Conservation (phyloP, 2,888 invertebrate genomes). For the Amiota minor region DNA sequence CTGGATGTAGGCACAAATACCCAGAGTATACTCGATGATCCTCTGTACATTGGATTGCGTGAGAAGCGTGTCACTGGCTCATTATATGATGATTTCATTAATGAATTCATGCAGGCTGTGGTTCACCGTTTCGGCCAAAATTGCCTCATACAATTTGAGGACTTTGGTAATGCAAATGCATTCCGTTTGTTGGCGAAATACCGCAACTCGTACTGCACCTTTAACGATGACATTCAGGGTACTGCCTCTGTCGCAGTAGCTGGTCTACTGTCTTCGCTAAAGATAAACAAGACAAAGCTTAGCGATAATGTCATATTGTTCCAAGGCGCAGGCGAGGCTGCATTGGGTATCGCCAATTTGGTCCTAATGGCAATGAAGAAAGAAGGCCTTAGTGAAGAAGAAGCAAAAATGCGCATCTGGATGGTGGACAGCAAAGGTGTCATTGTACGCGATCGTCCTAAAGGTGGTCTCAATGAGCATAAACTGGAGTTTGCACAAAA, state of each 20-base stretch:
- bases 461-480: slow-evolving; percentile 85
- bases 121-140: slow-evolving; percentile 89
- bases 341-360: slow-evolving; percentile 93
- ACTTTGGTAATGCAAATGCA: slow-evolving; percentile 98
- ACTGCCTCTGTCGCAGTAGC: slow-evolving; percentile 97
- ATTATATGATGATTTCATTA: slow-evolving; percentile 93
- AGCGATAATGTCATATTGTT: slow-evolving; percentile 92
- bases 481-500: slow-evolving; percentile 88
- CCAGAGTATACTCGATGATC: slow-evolving; percentile 88
- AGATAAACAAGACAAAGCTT: slow-evolving; percentile 86
- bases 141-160: slow-evolving; percentile 94
- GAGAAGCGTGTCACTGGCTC: slow-evolving; percentile 88
- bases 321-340: slow-evolving; percentile 98
- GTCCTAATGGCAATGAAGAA: slow-evolving; percentile 93
- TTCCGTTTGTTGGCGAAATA: slow-evolving; percentile 94
- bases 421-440: slow-evolving; percentile 97
- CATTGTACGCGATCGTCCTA: slow-evolving; percentile 89
- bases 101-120: slow-evolving; percentile 97
- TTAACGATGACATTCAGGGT: slow-evolving; percentile 99
- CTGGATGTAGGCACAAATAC: slow-evolving; percentile 95
- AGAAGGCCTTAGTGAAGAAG: slow-evolving; percentile 84
- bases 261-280: slow-evolving; percentile 89
- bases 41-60: slow-evolving; percentile 93
- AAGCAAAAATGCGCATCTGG: slow-evolving; percentile 89
- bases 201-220: slow-evolving; percentile 90